These are phyloP conservation scores for Cygnus olor DNA, from an alignment of 2,797 vertebrate genomes.

Conservation along the genomic window DNA sequence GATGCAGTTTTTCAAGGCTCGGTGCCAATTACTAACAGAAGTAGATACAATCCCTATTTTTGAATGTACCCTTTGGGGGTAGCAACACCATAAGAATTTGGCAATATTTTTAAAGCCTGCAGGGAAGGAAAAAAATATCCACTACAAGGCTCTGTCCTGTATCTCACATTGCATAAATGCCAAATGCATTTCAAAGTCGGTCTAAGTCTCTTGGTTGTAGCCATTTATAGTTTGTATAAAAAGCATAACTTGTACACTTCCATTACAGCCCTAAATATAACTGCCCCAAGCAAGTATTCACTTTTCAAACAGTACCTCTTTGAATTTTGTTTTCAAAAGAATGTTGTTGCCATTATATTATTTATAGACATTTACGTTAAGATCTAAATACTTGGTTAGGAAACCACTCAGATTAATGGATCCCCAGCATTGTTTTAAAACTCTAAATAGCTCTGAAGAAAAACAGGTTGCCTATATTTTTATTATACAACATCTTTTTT, in stretches of 20 bases:
- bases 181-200: conserved; percentile 9
- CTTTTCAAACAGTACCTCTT: conserved; percentile 41
- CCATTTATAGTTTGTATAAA: conserved; percentile 69
- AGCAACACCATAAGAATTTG: not conserved
- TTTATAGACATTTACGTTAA: conserved; percentile 18
- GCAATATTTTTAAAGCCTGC: not conserved
- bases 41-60: not conserved
- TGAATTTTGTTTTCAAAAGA: conserved; percentile 52
- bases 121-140: not conserved
- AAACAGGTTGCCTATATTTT: not conserved
- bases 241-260: conserved; percentile 61
- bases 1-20: not conserved
- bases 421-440: not conserved
- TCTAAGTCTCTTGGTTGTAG: not conserved
- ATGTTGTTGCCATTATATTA: not conserved
- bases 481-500: not conserved
- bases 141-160: not conserved
- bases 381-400: not conserved
- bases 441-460: not conserved
- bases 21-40: not conserved
- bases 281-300: conserved; percentile 17
- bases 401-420: conserved; percentile 12
- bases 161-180: not conserved
- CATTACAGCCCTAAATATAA: conserved; percentile 68
- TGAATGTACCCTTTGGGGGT: not conserved